phyloP scores from a whole-genome alignment of 2,888 invertebrate genomes.

The Pammene fasciana region DNA sequence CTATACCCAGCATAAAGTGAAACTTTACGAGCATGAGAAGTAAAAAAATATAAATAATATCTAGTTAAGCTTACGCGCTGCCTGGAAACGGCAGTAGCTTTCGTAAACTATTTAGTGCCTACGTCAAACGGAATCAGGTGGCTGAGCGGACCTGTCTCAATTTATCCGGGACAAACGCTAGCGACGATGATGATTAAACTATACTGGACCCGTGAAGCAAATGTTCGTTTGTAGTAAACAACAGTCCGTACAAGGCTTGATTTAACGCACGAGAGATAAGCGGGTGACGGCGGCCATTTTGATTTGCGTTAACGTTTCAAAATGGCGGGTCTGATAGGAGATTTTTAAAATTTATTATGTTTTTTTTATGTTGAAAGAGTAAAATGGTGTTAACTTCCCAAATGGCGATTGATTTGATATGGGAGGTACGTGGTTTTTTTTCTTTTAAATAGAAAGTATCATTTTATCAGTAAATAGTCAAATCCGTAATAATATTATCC shows the following conservation, averaged over 20 bases:
- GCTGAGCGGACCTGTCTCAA: background rate
- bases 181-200: background rate
- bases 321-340: conserved; percentile 10
- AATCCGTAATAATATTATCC: too few species aligned
- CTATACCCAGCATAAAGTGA: too few species aligned
- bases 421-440: background rate
- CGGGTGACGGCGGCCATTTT: conserved; percentile 27
- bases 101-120: too few species aligned
- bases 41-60: too few species aligned
- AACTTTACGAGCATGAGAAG: too few species aligned
- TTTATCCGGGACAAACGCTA: background rate
- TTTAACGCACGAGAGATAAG: conserved; percentile 44
- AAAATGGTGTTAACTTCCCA: too few species aligned
- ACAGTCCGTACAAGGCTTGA: conserved; percentile 26
- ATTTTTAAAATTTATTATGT: background rate
- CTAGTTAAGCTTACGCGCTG: too few species aligned
- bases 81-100: too few species aligned
- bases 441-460: too few species aligned
- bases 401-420: background rate
- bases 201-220: background rate
- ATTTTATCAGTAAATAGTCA: too few species aligned
- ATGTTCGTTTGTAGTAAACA: background rate
- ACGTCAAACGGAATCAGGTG: background rate
- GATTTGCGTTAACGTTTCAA: conserved; percentile 9
- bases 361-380: background rate